phyloP scores from a whole-genome alignment of 2,113 vertebrate genomes.

The Tricholaema leucomelas region DNA sequence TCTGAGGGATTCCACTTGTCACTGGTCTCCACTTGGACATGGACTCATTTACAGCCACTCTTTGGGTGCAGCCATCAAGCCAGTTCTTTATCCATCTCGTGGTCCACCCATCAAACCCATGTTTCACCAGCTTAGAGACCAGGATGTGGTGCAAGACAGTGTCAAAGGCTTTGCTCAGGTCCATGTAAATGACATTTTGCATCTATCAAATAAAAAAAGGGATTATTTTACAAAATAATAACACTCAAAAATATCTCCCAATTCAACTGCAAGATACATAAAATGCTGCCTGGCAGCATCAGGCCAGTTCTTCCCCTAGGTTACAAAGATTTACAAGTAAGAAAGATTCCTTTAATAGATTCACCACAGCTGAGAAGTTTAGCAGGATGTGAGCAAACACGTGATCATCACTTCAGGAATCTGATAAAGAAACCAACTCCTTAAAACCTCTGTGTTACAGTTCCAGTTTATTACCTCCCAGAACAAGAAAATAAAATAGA shows the following conservation, averaged over 20 bases:
- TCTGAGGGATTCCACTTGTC: no score
- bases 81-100: no score
- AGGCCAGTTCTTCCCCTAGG: not conserved
- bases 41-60: no score
- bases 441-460: not conserved
- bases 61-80: no score
- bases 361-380: not conserved
- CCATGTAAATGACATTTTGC: no score
- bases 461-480: not conserved
- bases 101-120: no score
- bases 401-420: not conserved
- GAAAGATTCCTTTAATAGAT: not conserved
- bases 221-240: not conserved
- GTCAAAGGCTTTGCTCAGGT: no score
- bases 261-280: not conserved
- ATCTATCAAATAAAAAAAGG: not conserved
- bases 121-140: no score
- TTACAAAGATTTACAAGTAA: not conserved
- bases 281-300: not conserved
- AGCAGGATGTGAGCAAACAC: not conserved
- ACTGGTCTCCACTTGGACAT: no score
- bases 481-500: not conserved
- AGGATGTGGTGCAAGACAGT: no score
- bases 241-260: not conserved
- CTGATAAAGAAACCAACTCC: not conserved